phyloP scores from a whole-genome alignment of 2,888 invertebrate species.

The Himalopsyche tibetana region DNA sequence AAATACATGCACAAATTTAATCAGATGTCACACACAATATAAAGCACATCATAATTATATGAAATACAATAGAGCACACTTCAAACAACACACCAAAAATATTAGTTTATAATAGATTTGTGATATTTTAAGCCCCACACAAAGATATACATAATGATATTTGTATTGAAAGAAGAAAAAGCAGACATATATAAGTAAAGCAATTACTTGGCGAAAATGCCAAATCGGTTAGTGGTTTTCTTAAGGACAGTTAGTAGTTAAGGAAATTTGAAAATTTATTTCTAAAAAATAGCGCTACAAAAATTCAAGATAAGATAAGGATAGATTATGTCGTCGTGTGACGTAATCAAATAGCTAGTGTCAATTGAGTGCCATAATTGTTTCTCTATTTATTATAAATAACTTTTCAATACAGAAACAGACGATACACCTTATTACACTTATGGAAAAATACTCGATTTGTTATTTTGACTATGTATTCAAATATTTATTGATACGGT shows the following conservation, averaged over 20 bases:
- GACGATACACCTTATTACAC: too few relatives aligned
- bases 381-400: too few relatives aligned
- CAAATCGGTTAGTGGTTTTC: background rate
- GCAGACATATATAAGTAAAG: background rate
- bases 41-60: conserved; percentile 41
- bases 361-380: too few relatives aligned
- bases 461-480: too few relatives aligned
- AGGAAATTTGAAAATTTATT: too few relatives aligned
- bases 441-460: too few relatives aligned
- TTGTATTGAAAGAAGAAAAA: background rate
- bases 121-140: conserved; percentile 4
- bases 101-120: background rate
- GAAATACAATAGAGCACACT: conserved; percentile 39
- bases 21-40: conserved; percentile 46
- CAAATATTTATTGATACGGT: too few relatives aligned
- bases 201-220: background rate
- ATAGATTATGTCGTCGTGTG: too few relatives aligned
- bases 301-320: too few relatives aligned
- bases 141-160: background rate
- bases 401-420: too few relatives aligned
- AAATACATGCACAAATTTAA: conserved; percentile 62
- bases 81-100: background rate
- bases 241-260: background rate
- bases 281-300: too few relatives aligned
- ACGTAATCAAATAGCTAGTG: too few relatives aligned